Evolutionary conservation across 1,140 invertebrate genomes (phyloP).

Genomic region (Triops longicaudatus): DNA sequence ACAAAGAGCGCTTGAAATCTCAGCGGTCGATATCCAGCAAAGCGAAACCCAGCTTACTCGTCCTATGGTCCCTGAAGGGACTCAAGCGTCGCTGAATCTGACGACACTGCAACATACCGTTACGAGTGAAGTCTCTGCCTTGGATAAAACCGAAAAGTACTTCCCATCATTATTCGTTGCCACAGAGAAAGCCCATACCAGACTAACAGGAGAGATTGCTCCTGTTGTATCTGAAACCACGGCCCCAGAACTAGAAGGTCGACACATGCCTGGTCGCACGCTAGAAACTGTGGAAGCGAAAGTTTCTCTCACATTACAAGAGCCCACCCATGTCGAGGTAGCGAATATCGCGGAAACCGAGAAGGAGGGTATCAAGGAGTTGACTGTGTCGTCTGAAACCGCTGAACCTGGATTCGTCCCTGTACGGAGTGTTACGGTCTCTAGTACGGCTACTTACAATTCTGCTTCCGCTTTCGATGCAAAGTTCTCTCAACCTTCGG

Average conservation of each 20-base stretch:
- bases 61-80: background rate
- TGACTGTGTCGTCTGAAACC: background rate
- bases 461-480: background rate
- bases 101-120: constrained; percentile 51
- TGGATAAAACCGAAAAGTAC: constrained; percentile 64
- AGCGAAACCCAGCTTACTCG: background rate
- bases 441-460: background rate
- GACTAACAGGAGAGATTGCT: constrained; percentile 54
- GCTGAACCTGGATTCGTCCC: background rate
- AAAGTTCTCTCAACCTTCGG: background rate
- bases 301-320: constrained; percentile 44
- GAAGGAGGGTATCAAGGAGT: background rate
- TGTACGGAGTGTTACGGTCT: background rate
- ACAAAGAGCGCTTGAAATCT: background rate
- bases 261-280: constrained; percentile 44
- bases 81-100: constrained; percentile 42
- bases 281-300: constrained; percentile 50
- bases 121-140: constrained; percentile 55
- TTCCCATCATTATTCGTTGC: constrained; percentile 67
- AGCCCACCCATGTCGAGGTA: constrained; percentile 43
- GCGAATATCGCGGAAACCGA: background rate
- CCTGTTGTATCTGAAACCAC: constrained; percentile 50
- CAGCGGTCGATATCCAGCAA: background rate
- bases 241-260: constrained; percentile 55
- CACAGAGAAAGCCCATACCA: constrained; percentile 57